A percentile compares a stretch with the other conserved stretches of the same genome.
Conservation (phyloP, 2,113 vertebrate species). For the Indri indri region DNA sequence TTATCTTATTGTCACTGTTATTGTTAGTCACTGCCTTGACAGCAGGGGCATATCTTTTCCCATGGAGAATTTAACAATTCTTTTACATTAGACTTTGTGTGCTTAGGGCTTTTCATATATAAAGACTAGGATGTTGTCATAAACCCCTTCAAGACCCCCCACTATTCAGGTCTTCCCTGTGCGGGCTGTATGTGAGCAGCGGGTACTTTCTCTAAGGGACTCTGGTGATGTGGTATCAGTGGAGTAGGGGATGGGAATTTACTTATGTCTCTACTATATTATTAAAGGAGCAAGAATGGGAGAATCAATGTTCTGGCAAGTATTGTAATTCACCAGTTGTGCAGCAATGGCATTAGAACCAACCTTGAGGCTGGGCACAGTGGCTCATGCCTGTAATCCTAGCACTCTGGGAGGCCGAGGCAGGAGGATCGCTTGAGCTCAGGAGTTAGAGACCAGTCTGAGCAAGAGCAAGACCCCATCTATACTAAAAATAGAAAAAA, state of each 20-base stretch:
- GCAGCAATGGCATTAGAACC: background rate
- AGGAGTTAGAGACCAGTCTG: too few relatives aligned
- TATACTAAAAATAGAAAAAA: too few relatives aligned
- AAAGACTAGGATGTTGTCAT: background rate
- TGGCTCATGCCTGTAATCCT: too few relatives aligned
- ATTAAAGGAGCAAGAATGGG: background rate
- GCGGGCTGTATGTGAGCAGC: background rate
- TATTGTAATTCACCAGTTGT: background rate
- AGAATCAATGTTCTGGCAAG: background rate
- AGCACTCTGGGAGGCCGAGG: too few relatives aligned
- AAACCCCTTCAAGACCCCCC: background rate
- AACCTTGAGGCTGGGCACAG: background rate
- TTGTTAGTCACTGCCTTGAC: background rate
- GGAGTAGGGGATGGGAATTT: background rate
- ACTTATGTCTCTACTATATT: background rate
- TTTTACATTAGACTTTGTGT: background rate
- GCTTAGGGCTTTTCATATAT: background rate
- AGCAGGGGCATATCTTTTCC: background rate
- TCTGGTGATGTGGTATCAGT: background rate
- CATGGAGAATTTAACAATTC: background rate
- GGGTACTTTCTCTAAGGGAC: background rate
- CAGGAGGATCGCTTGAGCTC: too few relatives aligned
- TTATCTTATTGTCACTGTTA: background rate
- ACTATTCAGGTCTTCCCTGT: background rate
- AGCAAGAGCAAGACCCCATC: too few relatives aligned